Conservation (phyloP, 2,888 invertebrate species). For the Phorcus lineatus region DNA sequence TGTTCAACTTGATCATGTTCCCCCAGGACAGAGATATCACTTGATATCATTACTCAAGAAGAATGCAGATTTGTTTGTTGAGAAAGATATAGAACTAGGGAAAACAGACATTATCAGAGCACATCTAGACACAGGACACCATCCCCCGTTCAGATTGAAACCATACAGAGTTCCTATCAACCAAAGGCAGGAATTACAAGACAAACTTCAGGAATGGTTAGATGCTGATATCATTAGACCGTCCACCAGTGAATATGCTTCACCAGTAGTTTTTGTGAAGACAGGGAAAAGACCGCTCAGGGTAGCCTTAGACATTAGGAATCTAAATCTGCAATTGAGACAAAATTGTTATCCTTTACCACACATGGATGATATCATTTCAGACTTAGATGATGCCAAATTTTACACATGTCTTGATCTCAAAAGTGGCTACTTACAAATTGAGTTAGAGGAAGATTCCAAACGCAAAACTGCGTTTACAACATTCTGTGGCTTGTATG, state of each 20-base stretch:
- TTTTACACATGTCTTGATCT: slow-evolving; percentile 1
- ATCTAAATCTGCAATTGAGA: not conserved
- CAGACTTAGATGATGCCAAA: not conserved
- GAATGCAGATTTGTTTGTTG: too few species aligned
- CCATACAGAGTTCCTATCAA: slow-evolving; percentile 9
- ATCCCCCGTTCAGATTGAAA: slow-evolving; percentile 2
- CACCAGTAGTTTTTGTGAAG: not conserved
- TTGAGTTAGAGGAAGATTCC: slow-evolving; percentile 14
- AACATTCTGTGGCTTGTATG: not conserved
- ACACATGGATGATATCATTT: slow-evolving; percentile 14
- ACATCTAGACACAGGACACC: not conserved
- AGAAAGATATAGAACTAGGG: too few species aligned
- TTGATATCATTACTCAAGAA: too few species aligned
- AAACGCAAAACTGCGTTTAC: slow-evolving; percentile 21
- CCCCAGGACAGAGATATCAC: too few species aligned
- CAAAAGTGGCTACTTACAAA: slow-evolving; percentile 11
- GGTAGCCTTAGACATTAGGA: not conserved
- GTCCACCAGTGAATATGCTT: slow-evolving; percentile 5
- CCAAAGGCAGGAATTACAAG: not conserved
- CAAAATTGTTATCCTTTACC: not conserved
- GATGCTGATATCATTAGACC: too few species aligned
- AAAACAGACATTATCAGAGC: not conserved
- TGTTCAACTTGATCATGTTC: too few species aligned
- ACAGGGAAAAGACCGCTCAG: not conserved
- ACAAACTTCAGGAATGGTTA: too few species aligned